Evolutionary conservation across 2,113 vertebrate genomes (phyloP).

Genomic region (Tupaia tana): DNA sequence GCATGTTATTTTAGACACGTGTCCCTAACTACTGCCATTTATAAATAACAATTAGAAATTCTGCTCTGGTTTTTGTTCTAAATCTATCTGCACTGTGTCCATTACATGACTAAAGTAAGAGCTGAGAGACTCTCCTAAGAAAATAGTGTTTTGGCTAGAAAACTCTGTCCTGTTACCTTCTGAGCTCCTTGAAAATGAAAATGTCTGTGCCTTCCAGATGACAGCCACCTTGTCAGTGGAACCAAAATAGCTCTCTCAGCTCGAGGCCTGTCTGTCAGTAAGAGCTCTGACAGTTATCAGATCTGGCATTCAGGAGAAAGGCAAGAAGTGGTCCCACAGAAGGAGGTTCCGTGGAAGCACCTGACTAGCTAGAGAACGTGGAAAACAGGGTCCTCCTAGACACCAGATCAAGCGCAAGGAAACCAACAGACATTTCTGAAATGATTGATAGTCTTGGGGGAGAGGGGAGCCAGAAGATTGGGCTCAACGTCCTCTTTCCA

Average conservation of each 20-base stretch:
- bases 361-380: background rate
- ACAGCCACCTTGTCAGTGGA: conserved; percentile 77
- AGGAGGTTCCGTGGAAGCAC: background rate
- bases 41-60: conserved; percentile 57
- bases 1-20: conserved; percentile 10
- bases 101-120: conserved; percentile 59
- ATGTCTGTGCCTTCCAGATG: conserved; percentile 72
- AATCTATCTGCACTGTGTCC: conserved; percentile 60
- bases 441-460: background rate
- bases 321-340: conserved; percentile 26
- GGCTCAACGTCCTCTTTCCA: background rate
- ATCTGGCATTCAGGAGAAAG: conserved; percentile 58
- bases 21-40: conserved; percentile 42
- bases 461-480: background rate
- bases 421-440: background rate
- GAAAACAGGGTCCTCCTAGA: conserved; percentile 20
- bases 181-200: conserved; percentile 70
- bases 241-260: conserved; percentile 80
- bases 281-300: conserved; percentile 65
- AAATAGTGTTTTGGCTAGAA: conserved; percentile 62
- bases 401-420: background rate
- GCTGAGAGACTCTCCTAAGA: conserved; percentile 33
- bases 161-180: conserved; percentile 64
- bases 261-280: conserved; percentile 74
- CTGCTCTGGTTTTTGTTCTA: conserved; percentile 49